phyloP scores from a whole-genome alignment of 2,797 vertebrate species.

The Squalus acanthias region DNA sequence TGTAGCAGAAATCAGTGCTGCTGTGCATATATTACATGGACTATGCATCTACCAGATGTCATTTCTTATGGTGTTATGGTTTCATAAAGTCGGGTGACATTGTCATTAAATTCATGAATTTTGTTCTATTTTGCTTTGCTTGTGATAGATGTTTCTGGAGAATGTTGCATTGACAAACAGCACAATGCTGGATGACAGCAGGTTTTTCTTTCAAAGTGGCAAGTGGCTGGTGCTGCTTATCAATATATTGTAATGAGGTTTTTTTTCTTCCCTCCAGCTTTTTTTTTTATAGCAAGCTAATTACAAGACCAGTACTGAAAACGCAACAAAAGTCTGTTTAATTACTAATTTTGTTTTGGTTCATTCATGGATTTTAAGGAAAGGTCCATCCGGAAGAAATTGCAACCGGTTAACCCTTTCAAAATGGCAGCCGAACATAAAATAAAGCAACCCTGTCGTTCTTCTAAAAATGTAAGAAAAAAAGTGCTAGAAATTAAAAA shows the following conservation, averaged over 20 bases:
- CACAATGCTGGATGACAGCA: slow-evolving; percentile 44
- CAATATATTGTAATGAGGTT: background rate
- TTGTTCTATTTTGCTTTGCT: slow-evolving; percentile 46
- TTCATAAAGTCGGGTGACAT: slow-evolving; percentile 66
- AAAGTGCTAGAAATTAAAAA: background rate
- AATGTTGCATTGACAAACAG: slow-evolving; percentile 43
- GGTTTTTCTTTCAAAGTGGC: slow-evolving; percentile 37
- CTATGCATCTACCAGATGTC: slow-evolving; percentile 68
- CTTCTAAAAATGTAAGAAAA: background rate
- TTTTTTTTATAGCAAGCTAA: background rate
- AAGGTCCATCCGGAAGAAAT: background rate
- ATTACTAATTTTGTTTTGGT: background rate
- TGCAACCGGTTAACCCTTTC: background rate
- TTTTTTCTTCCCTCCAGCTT: background rate
- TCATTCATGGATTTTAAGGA: background rate
- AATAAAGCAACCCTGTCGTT: background rate
- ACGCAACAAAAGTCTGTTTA: background rate
- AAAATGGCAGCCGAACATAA: background rate
- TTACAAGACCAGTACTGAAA: background rate
- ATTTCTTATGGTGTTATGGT: slow-evolving; percentile 58
- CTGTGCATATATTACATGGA: slow-evolving; percentile 63
- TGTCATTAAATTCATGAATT: slow-evolving; percentile 59
- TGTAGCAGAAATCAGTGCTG: slow-evolving; percentile 49
- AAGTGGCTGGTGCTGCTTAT: background rate
- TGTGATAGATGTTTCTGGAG: slow-evolving; percentile 43